phyloP scores from a whole-genome alignment of 2,113 vertebrate genomes.

The Prunella fulvescens region DNA sequence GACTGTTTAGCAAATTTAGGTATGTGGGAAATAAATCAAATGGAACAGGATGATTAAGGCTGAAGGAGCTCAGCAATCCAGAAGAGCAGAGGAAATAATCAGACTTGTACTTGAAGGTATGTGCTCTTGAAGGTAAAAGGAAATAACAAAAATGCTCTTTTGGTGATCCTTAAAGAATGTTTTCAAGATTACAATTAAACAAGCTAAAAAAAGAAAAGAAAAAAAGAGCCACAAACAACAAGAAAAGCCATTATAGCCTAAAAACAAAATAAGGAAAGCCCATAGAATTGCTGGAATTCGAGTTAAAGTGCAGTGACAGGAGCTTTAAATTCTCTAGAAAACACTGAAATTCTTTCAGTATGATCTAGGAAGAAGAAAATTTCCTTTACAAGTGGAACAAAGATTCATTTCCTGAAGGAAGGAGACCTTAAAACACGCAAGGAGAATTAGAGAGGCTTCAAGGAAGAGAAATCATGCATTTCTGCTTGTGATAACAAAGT shows the following conservation, averaged over 20 bases:
- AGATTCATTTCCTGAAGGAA: conserved; percentile 15
- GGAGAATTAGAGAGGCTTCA: neutral
- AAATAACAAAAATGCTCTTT: neutral
- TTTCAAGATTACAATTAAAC: neutral
- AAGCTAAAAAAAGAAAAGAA: neutral
- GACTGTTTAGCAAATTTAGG: neutral
- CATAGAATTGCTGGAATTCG: neutral
- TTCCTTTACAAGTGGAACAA: neutral
- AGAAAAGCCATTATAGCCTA: neutral
- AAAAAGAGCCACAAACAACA: neutral
- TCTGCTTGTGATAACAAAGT: neutral
- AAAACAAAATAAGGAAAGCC: neutral
- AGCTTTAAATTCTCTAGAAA: neutral
- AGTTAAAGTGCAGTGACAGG: neutral
- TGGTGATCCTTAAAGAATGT: neutral
- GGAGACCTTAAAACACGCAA: neutral
- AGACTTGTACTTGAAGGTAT: neutral
- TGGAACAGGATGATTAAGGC: neutral
- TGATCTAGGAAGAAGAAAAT: neutral
- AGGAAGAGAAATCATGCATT: neutral
- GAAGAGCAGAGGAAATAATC: neutral
- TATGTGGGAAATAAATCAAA: neutral
- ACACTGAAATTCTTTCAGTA: neutral
- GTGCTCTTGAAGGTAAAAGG: neutral
- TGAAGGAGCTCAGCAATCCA: neutral